Conservation (phyloP, 2,888 invertebrate species). For the Hemaris fuciformis region DNA sequence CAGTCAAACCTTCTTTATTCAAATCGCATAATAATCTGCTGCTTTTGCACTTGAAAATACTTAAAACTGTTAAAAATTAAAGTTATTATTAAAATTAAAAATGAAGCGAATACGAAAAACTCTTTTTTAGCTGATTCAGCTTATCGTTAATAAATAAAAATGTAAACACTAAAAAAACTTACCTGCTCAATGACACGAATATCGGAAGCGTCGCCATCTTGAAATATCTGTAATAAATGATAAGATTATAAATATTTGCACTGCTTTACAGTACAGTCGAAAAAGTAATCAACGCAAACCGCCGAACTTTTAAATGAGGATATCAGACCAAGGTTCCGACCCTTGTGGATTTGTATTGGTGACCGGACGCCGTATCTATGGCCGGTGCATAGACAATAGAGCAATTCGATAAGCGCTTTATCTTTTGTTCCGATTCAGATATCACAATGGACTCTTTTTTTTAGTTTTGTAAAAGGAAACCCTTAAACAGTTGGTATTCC, state of each 20-base stretch:
- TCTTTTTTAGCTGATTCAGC: no score
- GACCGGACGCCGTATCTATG: slow-evolving; percentile 53
- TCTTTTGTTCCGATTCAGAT: slow-evolving; percentile 58
- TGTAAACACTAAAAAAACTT: slow-evolving; percentile 21
- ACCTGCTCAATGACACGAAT: slow-evolving; percentile 71
- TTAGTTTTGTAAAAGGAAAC: slow-evolving; percentile 18
- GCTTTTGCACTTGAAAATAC: no score
- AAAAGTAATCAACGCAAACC: background rate
- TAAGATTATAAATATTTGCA: background rate
- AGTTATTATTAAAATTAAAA: no score
- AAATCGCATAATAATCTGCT: no score
- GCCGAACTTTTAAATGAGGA: background rate
- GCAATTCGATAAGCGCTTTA: slow-evolving; percentile 58
- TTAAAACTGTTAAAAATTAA: no score
- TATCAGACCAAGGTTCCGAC: background rate
- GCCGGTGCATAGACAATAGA: slow-evolving; percentile 55
- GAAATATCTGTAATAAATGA: slow-evolving; percentile 34
- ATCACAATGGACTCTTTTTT: slow-evolving; percentile 56
- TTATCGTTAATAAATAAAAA: background rate
- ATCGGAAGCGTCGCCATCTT: slow-evolving; percentile 71
- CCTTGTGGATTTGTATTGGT: background rate
- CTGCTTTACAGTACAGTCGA: background rate
- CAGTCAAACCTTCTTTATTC: no score
- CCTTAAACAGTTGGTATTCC: background rate
- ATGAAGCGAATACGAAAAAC: no score